Conservation (phyloP, 2,797 vertebrate genomes). For the Pyrocephalus nanus region DNA sequence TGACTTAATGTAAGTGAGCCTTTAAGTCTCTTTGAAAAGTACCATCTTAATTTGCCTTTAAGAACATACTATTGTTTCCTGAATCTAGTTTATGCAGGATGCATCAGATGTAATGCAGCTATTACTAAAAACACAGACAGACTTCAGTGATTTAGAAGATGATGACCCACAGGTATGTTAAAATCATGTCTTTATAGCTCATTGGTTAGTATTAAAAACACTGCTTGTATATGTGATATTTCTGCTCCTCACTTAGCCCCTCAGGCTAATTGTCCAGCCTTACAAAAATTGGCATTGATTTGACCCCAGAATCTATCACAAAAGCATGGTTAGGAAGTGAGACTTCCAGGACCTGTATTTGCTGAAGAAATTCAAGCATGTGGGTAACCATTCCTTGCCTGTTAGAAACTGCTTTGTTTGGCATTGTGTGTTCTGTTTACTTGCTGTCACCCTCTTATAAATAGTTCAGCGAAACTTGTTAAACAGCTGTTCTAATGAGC, state of each 20-base stretch:
- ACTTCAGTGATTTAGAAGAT: conserved; percentile 96
- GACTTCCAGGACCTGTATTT: neutral
- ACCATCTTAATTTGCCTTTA: neutral
- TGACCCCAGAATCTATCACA: neutral
- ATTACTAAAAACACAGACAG: conserved; percentile 94
- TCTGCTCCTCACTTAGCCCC: neutral
- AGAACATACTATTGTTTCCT: neutral
- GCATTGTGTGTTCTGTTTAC: neutral
- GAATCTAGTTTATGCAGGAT: conserved; percentile 95
- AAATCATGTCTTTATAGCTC: neutral
- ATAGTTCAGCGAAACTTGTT: conserved; percentile 12
- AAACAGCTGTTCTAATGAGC: conserved; percentile 1
- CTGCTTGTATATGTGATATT: neutral
- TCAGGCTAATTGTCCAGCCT: neutral
- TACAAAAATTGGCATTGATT: neutral
- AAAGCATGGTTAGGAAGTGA: neutral
- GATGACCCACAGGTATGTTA: conserved; percentile 92
- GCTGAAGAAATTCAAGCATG: neutral
- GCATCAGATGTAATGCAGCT: conserved; percentile 98
- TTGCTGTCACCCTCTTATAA: conserved; percentile 36
- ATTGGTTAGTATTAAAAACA: neutral
- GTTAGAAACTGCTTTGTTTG: neutral
- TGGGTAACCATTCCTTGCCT: neutral
- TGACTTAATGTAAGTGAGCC: neutral
- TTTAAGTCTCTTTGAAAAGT: neutral